These are phyloP conservation scores for Ctenomys sociabilis DNA, from an alignment of 2,113 vertebrate species.

Conservation along the genomic window DNA sequence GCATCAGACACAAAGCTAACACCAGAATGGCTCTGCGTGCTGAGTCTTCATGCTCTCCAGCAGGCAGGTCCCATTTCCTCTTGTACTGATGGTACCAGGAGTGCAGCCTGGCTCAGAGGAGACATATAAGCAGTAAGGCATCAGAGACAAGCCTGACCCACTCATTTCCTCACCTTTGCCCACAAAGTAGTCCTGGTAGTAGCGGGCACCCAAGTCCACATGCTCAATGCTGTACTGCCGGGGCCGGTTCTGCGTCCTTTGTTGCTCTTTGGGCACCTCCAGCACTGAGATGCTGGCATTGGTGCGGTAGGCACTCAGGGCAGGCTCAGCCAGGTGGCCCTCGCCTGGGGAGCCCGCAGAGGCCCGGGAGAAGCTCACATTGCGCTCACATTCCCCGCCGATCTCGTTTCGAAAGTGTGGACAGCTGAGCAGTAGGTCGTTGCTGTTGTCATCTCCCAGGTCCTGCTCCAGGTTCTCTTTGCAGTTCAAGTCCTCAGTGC, in stretches of 20 bases:
- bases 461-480: slow-evolving; percentile 89
- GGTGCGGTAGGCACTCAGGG: slow-evolving; percentile 85
- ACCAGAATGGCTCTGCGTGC: neutral
- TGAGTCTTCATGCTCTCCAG: no score
- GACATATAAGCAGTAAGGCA: neutral
- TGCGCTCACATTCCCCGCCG: slow-evolving; percentile 89
- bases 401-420: slow-evolving; percentile 96
- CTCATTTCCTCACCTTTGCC: slow-evolving; percentile 84
- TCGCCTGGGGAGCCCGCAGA: slow-evolving; percentile 80
- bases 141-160: fast-evolving
- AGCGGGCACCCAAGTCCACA: slow-evolving; percentile 93
- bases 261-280: slow-evolving; percentile 90
- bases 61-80: neutral
- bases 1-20: neutral
- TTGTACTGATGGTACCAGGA: fast-evolving
- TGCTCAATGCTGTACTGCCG: slow-evolving; percentile 94
- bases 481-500: slow-evolving; percentile 90
- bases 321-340: neutral
- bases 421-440: slow-evolving; percentile 92
- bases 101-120: neutral
- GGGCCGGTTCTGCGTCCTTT: slow-evolving; percentile 86
- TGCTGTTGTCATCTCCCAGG: slow-evolving; percentile 86
- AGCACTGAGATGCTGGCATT: slow-evolving; percentile 94
- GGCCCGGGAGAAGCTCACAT: slow-evolving; percentile 91
- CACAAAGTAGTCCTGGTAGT: slow-evolving; percentile 94